Conservation (phyloP, 2,797 vertebrate species). For the Triplophysa yarkandensis region DNA sequence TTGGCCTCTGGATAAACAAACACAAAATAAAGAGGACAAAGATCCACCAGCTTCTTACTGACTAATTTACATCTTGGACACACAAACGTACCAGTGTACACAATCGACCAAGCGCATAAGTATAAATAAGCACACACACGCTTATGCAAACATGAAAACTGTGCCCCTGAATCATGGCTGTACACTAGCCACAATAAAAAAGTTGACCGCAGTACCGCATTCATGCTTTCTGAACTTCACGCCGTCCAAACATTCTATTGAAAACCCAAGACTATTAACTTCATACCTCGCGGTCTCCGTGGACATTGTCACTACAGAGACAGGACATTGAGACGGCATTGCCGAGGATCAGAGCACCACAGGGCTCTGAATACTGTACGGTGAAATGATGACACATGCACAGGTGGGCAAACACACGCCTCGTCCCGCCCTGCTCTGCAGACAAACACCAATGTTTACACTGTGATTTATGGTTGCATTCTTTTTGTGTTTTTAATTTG, state of each 20-base stretch:
- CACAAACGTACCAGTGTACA: conserved; percentile 39
- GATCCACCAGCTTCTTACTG: conserved; percentile 71
- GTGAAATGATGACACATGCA: conserved; percentile 41
- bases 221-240: conserved; percentile 35
- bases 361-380: conserved; percentile 58
- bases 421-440: conserved; percentile 3
- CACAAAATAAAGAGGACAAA: conserved; percentile 64
- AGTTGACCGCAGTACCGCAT: neutral
- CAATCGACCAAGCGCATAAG: conserved; percentile 22
- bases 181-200: conserved; percentile 14
- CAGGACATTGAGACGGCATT: conserved; percentile 38
- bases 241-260: conserved; percentile 59
- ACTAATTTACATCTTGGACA: conserved; percentile 83
- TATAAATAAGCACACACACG: conserved; percentile 20
- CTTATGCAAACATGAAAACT: conserved; percentile 1
- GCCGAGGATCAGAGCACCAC: conserved; percentile 41
- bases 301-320: conserved; percentile 63
- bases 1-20: conserved; percentile 83
- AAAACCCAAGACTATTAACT: conserved; percentile 67
- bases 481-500: conserved; percentile 15
- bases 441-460: conserved; percentile 48
- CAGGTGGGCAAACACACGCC: conserved; percentile 69
- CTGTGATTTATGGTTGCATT: conserved; percentile 39
- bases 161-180: conserved; percentile 21
- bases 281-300: conserved; percentile 55